Base-by-base conservation (phyloP, 1,140 invertebrate genomes). In the Callitettix versicolor region DNA sequence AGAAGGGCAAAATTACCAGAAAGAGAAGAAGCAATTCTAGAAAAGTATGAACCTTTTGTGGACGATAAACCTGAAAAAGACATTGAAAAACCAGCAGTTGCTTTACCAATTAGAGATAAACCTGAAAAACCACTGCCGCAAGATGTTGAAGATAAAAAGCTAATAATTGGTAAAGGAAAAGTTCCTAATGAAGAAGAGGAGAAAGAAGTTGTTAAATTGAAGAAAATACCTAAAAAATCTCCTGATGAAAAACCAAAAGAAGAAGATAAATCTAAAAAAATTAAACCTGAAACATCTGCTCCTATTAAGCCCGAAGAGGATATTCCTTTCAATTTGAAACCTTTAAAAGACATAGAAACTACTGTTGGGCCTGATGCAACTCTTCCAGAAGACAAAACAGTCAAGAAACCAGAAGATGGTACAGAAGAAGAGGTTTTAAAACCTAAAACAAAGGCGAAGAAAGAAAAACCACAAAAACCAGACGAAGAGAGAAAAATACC, bases 1-100 rank as follows among this genome's bases (percentile, higher is more conserved):
- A 72, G 71, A 24, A 69, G 66, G 36, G 56, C 63, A 0, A 75
- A 76, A 57, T 42, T 75, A 38, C 68, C 75, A 48, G 63, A 65
- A 58, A 58, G 20, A 49, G 47, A 57, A 36, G 49, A 57, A 41
- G 30, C 51, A 11, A 46, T n/a, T 2, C 41, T 44, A 15, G 40
- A 54, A 34, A 54, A 18, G 3, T 42, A 44, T 17, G 43, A 44
- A 30, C 36, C 41, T 22, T 33, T 46, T 52, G 33, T n/a, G n/a
- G n/a, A 36, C 17, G 41, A 30, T 33, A 40, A 56, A 52, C 11
- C 22, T 9, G 50, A 64, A 53, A 62, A 62, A 56, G 55, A 60
- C 18, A 46, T 36, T 21, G 57, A 60, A 56, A 57, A 50, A 22
- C 51, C 43, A 36, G 24, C 43, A 22, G 58, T 57, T 42, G 36